Percentiles rank a stretch among this genome's conserved stretches.
Evolutionary conservation across 2,888 invertebrate species (phyloP).

Genomic region (Pilophorus perplexus): DNA sequence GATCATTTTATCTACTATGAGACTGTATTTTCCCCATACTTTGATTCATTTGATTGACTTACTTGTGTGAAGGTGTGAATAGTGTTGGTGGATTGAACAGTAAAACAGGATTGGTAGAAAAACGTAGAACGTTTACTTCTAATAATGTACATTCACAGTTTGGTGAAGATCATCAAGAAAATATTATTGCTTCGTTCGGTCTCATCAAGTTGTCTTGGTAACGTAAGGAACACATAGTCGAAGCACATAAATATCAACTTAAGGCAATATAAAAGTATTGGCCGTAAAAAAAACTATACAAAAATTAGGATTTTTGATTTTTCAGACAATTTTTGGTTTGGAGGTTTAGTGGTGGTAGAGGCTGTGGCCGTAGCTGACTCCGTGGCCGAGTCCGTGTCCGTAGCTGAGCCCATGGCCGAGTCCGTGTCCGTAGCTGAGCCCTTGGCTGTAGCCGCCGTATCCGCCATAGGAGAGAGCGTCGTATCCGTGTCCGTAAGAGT

Average conservation of each 20-base stretch:
- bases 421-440: constrained; percentile 13
- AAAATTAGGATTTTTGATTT: constrained; percentile 18
- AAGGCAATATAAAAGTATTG: constrained; percentile 5
- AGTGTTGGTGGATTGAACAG: too few relatives aligned
- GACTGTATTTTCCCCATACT: too few relatives aligned
- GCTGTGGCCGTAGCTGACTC: constrained; percentile 11
- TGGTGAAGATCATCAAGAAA: constrained; percentile 3
- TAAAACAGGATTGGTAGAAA: too few relatives aligned
- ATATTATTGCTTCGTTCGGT: neutral
- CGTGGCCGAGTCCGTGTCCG: constrained; percentile 9
- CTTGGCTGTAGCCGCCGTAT: constrained; percentile 19
- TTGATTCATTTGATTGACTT: too few relatives aligned
- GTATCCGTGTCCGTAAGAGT: constrained; percentile 49
- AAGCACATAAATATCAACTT: constrained; percentile 9
- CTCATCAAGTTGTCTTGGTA: neutral
- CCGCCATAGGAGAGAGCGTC: too few relatives aligned
- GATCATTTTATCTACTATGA: too few relatives aligned
- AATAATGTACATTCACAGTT: too few relatives aligned
- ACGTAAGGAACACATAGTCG: constrained; percentile 2
- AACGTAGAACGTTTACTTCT: too few relatives aligned
- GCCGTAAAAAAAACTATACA: constrained; percentile 17
- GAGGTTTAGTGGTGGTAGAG: constrained; percentile 40
- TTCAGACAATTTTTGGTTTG: too few relatives aligned
- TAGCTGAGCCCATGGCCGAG: neutral
- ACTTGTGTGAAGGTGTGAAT: too few relatives aligned